Conservation (phyloP, 2,113 vertebrate species). For the Morone saxatilis region DNA sequence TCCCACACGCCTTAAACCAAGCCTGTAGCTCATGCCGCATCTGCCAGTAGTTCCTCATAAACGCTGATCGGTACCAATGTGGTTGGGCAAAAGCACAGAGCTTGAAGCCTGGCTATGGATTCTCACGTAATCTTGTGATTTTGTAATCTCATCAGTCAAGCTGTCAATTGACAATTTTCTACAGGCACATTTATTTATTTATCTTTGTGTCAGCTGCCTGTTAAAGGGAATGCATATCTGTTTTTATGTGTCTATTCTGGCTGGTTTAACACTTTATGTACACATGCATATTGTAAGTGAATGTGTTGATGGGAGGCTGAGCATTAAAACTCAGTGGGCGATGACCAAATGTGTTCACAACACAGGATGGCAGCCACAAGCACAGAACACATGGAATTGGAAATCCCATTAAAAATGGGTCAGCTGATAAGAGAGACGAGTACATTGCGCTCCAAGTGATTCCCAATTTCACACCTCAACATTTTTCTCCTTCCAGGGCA, state of each 20-base stretch:
- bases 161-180: background rate
- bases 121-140: no score
- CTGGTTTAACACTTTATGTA: background rate
- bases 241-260: background rate
- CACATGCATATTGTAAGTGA: background rate
- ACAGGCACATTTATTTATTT: background rate
- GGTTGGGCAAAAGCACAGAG: no score
- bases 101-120: no score
- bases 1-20: no score
- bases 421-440: slow-evolving; percentile 73
- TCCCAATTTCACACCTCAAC: slow-evolving; percentile 78
- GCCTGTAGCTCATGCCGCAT: no score
- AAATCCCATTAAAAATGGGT: slow-evolving; percentile 78
- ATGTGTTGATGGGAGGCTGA: background rate
- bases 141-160: no score
- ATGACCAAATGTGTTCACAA: slow-evolving; percentile 48
- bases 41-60: no score
- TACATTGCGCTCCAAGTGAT: slow-evolving; percentile 62
- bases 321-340: slow-evolving; percentile 32
- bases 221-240: background rate
- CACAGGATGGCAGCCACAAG: slow-evolving; percentile 51
- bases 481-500: slow-evolving; percentile 35
- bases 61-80: no score
- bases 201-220: background rate
- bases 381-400: slow-evolving; percentile 49